phyloP scores from a whole-genome alignment of 2,888 invertebrate species.

The Platycheirus albimanus region DNA sequence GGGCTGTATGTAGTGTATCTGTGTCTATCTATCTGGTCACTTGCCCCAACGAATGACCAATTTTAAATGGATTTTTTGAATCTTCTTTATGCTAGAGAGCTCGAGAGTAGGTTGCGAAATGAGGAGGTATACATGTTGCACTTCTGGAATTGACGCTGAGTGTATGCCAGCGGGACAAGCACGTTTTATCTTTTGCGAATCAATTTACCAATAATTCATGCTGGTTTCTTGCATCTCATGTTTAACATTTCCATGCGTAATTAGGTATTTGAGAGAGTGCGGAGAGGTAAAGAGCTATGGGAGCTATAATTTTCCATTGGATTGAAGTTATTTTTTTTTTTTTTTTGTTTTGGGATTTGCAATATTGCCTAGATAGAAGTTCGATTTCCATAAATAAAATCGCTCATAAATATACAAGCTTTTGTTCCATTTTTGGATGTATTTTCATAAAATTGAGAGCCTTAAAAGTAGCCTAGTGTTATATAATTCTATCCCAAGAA shows the following conservation, averaged over 20 bases:
- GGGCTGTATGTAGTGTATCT: no score
- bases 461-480: no score
- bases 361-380: no score
- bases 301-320: background rate
- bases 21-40: constrained; percentile 15
- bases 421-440: no score
- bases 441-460: no score
- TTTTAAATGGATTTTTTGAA: constrained; percentile 51
- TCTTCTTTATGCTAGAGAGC: constrained; percentile 5
- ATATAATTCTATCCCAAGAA: no score
- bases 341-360: no score
- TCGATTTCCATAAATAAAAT: no score
- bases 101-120: background rate
- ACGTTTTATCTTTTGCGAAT: constrained; percentile 51
- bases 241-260: constrained; percentile 58
- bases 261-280: constrained; percentile 14
- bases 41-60: constrained; percentile 56
- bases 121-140: constrained; percentile 30
- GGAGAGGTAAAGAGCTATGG: background rate
- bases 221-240: constrained; percentile 48
- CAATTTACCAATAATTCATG: constrained; percentile 71
- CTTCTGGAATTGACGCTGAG: constrained; percentile 24
- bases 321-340: background rate
- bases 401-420: no score
- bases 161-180: constrained; percentile 36